Conservation (phyloP, 2,113 vertebrate genomes). For the Corythornis vintsioides region DNA sequence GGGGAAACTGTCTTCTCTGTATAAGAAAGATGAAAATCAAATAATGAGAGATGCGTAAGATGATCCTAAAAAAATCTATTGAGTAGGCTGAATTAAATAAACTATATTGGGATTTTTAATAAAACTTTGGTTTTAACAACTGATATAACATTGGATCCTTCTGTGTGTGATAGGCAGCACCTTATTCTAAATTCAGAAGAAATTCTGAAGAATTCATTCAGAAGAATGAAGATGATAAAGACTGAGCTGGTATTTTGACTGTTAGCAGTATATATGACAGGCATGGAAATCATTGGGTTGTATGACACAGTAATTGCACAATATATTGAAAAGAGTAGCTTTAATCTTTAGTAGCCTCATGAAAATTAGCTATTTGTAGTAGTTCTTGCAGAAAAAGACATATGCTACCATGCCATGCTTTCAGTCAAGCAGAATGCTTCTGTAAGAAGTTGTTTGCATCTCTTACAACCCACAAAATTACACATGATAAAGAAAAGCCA, state of each 20-base stretch:
- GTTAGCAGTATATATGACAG: neutral
- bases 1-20: neutral
- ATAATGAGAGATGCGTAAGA: neutral
- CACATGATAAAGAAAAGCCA: neutral
- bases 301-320: neutral
- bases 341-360: neutral
- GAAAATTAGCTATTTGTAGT: neutral
- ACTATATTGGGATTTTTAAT: neutral
- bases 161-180: neutral
- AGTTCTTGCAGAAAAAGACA: neutral
- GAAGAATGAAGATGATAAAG: neutral
- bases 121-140: neutral
- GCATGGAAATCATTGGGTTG: rapidly evolving
- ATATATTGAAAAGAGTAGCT: neutral
- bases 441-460: neutral
- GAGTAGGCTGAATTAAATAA: constrained; percentile 20
- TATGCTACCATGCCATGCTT: neutral
- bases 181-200: neutral
- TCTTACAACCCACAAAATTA: neutral
- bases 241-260: neutral
- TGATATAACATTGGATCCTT: neutral
- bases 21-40: neutral
- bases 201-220: neutral
- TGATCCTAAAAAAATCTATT: neutral
- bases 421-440: neutral